Evolutionary conservation across 2,797 vertebrate genomes (phyloP).

Genomic region (Alectoris magna): DNA sequence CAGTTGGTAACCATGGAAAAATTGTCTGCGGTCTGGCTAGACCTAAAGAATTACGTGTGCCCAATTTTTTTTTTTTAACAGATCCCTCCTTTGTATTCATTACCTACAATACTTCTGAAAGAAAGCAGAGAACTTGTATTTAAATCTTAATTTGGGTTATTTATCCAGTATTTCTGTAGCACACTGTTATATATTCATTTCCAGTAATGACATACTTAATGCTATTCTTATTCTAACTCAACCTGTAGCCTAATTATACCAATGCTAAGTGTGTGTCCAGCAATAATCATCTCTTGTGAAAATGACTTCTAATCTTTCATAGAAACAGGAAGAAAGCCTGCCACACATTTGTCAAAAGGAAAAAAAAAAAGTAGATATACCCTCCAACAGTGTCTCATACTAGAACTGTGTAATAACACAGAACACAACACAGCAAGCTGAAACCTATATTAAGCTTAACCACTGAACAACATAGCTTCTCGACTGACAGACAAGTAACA

Average conservation of each 20-base stretch:
- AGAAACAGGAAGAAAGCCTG: not conserved
- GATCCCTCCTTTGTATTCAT: not conserved
- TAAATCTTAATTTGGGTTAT: not conserved
- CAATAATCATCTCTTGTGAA: not conserved
- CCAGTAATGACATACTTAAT: not conserved
- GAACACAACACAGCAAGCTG: accelerated
- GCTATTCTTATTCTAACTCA: not conserved
- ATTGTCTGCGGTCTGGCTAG: not conserved
- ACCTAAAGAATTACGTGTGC: not conserved
- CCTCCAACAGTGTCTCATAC: not conserved
- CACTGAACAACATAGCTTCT: not conserved
- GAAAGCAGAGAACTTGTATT: too few relatives aligned
- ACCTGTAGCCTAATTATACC: not conserved
- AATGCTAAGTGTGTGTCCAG: too few relatives aligned
- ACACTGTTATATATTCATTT: accelerated
- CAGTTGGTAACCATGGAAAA: conserved; percentile 49
- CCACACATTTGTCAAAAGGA: not conserved
- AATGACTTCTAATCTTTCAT: not conserved
- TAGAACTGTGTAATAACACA: not conserved
- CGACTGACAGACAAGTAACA: not conserved
- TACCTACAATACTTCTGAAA: not conserved
- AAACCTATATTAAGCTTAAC: not conserved
- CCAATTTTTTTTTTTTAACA: not conserved
- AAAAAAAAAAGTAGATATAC: not conserved
- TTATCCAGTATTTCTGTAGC: not conserved